Percentiles rank a stretch among this genome's conserved stretches.
Evolutionary conservation across 2,888 invertebrate species (phyloP).

Genomic region (Leptura quadrifasciata): DNA sequence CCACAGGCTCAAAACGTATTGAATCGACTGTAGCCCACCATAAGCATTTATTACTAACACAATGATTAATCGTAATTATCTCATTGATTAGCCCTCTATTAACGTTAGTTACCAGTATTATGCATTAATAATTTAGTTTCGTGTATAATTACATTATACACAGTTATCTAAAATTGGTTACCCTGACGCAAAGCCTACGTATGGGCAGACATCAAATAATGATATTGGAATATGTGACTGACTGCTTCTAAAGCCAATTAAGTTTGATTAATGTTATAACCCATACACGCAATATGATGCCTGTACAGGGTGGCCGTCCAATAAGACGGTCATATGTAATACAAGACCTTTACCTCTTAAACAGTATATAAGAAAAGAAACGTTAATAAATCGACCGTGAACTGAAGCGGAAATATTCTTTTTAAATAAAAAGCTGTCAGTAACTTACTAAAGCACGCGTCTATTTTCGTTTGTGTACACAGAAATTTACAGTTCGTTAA

Average conservation of each 20-base stretch:
- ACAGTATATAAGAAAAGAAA: no score
- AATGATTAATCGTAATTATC: background rate
- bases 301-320: background rate
- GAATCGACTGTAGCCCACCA: background rate
- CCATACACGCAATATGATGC: background rate
- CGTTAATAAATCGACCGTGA: no score
- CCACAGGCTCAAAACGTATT: background rate
- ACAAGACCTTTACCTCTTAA: no score
- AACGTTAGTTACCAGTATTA: conserved; percentile 43
- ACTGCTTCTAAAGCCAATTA: background rate
- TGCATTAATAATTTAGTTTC: conserved; percentile 5
- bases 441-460: no score
- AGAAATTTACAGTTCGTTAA: background rate
- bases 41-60: background rate
- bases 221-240: background rate
- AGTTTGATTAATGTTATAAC: background rate
- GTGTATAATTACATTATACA: background rate
- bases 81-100: background rate
- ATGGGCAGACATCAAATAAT: conserved; percentile 1
- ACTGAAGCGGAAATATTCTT: no score
- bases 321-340: no score
- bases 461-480: background rate
- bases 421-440: no score
- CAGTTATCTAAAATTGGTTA: background rate
- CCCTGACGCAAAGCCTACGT: background rate